Percentiles rank a stretch among this genome's conserved stretches.
Evolutionary conservation across 2,797 vertebrate genomes (phyloP).

Genomic region (Liparis tanakae): DNA sequence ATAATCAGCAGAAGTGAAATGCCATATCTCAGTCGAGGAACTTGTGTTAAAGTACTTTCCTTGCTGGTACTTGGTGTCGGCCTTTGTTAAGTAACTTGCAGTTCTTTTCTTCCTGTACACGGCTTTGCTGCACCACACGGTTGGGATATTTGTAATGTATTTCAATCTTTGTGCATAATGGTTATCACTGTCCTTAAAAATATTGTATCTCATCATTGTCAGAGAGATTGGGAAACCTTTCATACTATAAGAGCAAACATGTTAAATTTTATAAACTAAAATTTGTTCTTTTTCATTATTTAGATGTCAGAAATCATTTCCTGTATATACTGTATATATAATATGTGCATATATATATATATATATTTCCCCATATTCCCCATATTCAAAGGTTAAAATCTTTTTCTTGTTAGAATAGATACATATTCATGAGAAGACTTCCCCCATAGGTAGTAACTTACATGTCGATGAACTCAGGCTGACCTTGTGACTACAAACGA

Average conservation of each 20-base stretch:
- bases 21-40: slow-evolving; percentile 64
- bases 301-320: background rate
- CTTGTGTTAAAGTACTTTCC: slow-evolving; percentile 70
- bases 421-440: slow-evolving; percentile 6
- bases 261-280: background rate
- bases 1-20: slow-evolving; percentile 69
- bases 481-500: slow-evolving; percentile 21
- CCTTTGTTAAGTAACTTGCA: slow-evolving; percentile 70
- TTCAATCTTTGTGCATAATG: slow-evolving; percentile 46
- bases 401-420: slow-evolving; percentile 6
- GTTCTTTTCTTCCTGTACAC: slow-evolving; percentile 67
- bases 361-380: no score
- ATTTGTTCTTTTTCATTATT: background rate
- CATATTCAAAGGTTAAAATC: background rate
- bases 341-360: background rate
- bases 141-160: slow-evolving; percentile 61
- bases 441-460: slow-evolving; percentile 8
- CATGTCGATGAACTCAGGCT: slow-evolving; percentile 26
- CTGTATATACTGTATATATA: background rate
- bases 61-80: slow-evolving; percentile 65
- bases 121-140: slow-evolving; percentile 68
- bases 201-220: slow-evolving; percentile 11
- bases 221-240: slow-evolving; percentile 10
- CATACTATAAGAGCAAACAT: background rate
- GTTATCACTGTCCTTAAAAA: slow-evolving; percentile 40